These are phyloP conservation scores for Procavia capensis DNA, from an alignment of 2,113 vertebrate genomes.

Conservation along the genomic window DNA sequence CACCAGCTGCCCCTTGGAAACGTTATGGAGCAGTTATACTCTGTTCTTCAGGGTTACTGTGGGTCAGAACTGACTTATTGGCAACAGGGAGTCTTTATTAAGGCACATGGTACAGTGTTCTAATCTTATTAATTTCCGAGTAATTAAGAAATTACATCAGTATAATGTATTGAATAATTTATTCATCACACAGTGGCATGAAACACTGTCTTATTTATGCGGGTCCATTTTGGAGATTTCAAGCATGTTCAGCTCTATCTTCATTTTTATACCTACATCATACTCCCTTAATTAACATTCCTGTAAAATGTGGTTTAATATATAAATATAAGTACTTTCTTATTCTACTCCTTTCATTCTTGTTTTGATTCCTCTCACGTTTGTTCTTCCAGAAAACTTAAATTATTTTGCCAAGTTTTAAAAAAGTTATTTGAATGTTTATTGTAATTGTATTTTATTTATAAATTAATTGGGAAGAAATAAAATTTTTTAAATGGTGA, in stretches of 20 bases:
- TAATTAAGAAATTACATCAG: slow-evolving; percentile 31
- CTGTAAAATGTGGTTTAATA: slow-evolving; percentile 46
- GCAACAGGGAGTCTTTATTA: slow-evolving; percentile 2
- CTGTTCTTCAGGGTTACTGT: too few relatives aligned
- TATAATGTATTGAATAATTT: not conserved
- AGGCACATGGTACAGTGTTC: not conserved
- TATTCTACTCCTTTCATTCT: slow-evolving; percentile 42
- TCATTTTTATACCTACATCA: not conserved
- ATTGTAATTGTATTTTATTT: slow-evolving; percentile 69
- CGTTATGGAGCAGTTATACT: too few relatives aligned
- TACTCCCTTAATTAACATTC: not conserved
- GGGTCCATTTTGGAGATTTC: not conserved
- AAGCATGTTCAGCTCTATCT: not conserved
- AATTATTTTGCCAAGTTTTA: slow-evolving; percentile 34
- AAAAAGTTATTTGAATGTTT: slow-evolving; percentile 58
- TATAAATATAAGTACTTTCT: not conserved
- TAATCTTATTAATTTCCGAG: slow-evolving; percentile 39
- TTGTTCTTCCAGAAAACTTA: slow-evolving; percentile 39
- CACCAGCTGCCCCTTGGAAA: too few relatives aligned
- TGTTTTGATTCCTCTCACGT: slow-evolving; percentile 45
- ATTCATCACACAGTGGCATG: not conserved
- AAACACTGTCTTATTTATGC: not conserved
- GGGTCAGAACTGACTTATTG: too few relatives aligned
- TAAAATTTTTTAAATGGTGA: slow-evolving; percentile 61
- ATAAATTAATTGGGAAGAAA: slow-evolving; percentile 71